Conservation (phyloP, 2,113 vertebrate species). For the Kryptolebias marmoratus region DNA sequence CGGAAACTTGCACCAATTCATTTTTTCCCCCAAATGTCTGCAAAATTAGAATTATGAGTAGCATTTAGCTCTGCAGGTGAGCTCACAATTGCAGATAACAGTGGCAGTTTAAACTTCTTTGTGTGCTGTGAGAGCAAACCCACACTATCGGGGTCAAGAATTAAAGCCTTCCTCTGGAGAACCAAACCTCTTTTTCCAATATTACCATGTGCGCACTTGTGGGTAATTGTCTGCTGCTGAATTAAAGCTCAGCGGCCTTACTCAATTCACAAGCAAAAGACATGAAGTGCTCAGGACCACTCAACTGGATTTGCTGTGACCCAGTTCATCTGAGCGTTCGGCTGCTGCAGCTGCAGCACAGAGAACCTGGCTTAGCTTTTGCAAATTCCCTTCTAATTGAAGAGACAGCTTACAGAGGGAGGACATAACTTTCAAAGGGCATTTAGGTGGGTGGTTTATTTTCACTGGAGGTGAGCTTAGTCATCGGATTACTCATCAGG, state of each 20-base stretch:
- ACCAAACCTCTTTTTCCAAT: constrained; percentile 27
- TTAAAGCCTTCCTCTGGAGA: constrained; percentile 34
- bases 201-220: neutral
- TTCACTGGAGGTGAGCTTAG: constrained; percentile 63
- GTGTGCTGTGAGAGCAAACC: neutral
- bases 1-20: neutral
- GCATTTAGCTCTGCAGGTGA: constrained; percentile 3
- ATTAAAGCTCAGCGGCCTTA: constrained; percentile 65
- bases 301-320: constrained; percentile 64
- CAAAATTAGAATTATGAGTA: neutral
- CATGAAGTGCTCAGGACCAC: constrained; percentile 42
- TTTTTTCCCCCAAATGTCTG: neutral
- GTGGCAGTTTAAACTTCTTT: neutral
- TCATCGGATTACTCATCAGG: constrained; percentile 56
- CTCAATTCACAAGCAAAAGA: constrained; percentile 54
- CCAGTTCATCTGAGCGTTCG: constrained; percentile 50
- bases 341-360: constrained; percentile 18
- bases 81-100: neutral
- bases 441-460: constrained; percentile 63
- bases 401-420: constrained; percentile 62
- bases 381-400: constrained; percentile 54
- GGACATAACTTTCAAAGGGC: constrained; percentile 60
- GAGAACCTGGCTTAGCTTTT: constrained; percentile 45
- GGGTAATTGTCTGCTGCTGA: constrained; percentile 40
- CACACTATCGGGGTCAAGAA: constrained; percentile 2